Conservation (phyloP, 2,113 vertebrate species). For the Megalops atlanticus region DNA sequence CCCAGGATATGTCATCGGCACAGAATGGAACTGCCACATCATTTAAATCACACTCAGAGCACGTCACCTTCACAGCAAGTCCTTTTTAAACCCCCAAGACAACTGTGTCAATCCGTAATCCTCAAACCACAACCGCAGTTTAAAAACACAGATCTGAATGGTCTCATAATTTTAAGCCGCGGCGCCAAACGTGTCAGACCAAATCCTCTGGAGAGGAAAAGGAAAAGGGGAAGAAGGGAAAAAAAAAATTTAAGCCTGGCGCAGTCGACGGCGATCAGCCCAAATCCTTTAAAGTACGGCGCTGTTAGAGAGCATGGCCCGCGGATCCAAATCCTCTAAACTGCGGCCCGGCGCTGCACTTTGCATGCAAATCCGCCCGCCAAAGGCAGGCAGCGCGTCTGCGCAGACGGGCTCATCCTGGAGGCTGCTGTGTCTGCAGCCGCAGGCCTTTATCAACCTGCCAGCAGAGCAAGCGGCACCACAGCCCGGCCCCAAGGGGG, state of each 20-base stretch:
- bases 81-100: slow-evolving; percentile 5
- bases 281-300: slow-evolving; percentile 3
- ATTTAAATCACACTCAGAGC: background rate
- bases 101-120: background rate
- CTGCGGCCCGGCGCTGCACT: background rate
- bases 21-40: background rate
- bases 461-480: background rate
- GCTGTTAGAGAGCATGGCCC: background rate
- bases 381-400: background rate
- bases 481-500: too few species aligned
- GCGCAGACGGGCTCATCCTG: background rate
- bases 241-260: background rate
- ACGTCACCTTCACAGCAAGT: background rate
- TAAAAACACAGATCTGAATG: background rate
- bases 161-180: background rate
- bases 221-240: background rate
- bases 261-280: background rate
- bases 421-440: background rate
- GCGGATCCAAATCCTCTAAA: background rate
- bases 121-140: too few species aligned
- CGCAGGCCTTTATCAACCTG: background rate
- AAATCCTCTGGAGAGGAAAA: background rate
- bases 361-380: background rate
- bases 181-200: too few species aligned
- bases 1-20: background rate